These are phyloP conservation scores for Baryphthengus martii DNA, from an alignment of 2,113 vertebrate species.

Conservation along the genomic window DNA sequence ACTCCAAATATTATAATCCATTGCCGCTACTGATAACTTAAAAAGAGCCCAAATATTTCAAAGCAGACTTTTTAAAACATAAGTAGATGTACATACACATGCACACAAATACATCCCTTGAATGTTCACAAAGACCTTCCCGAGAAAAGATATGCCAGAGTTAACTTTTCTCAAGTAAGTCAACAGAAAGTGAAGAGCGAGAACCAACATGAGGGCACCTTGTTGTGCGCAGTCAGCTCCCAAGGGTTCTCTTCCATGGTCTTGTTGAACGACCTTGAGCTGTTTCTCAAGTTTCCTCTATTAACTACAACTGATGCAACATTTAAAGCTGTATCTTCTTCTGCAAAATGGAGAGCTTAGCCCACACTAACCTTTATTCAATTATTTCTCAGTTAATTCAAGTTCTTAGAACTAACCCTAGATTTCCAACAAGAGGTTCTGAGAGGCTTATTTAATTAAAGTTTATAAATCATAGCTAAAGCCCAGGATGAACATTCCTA, in stretches of 20 bases:
- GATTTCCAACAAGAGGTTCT: neutral
- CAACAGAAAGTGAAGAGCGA: neutral
- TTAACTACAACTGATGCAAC: neutral
- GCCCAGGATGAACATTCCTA: neutral
- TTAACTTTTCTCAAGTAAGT: neutral
- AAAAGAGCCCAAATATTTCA: neutral
- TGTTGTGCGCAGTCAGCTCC: neutral
- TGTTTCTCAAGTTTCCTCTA: neutral
- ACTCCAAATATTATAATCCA: neutral
- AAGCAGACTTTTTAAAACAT: neutral
- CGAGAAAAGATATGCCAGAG: neutral
- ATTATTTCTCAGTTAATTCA: conserved; percentile 36
- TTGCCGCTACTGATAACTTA: neutral
- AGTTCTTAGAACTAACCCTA: neutral
- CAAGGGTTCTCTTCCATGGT: neutral
- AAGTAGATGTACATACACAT: neutral
- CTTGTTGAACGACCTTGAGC: neutral
- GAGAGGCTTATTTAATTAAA: conserved; percentile 53
- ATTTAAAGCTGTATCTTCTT: neutral
- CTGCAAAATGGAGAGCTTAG: neutral
- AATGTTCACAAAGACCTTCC: neutral
- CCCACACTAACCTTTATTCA: conserved; percentile 16
- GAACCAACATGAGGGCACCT: neutral
- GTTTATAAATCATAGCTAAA: conserved; percentile 45
- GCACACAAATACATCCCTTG: neutral